Conservation (phyloP, 2,888 invertebrate species). For the Agrotis segetum region DNA sequence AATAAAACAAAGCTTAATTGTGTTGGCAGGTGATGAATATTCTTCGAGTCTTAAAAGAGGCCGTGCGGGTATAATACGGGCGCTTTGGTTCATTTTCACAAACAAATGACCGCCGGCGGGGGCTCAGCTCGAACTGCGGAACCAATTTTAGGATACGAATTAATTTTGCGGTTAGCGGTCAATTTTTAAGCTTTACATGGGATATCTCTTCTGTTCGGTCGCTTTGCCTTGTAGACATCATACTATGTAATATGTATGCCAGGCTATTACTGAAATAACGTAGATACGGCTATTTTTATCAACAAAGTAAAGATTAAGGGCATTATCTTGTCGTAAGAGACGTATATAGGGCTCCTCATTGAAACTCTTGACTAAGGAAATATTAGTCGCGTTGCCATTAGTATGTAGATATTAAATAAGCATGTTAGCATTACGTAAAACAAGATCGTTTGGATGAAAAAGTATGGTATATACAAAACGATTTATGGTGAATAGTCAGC, state of each 20-base stretch:
- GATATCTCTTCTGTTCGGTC: background rate
- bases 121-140: background rate
- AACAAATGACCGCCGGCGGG: background rate
- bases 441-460: background rate
- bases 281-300: constrained; percentile 1
- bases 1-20: constrained; percentile 29
- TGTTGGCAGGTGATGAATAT: background rate
- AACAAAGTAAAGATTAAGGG: constrained; percentile 13
- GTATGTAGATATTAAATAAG: background rate
- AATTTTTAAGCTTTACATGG: constrained; percentile 1
- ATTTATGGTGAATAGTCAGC: background rate
- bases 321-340: constrained; percentile 4
- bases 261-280: background rate
- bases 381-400: background rate
- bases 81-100: background rate
- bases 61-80: background rate
- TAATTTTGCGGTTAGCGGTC: background rate
- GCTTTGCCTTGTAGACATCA: background rate
- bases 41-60: background rate
- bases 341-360: background rate
- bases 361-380: constrained; percentile 9
- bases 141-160: constrained; percentile 20
- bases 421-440: too few species aligned
- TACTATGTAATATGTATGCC: background rate
- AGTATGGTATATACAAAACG: background rate